These are phyloP conservation scores for Ceyx melanurus DNA, from an alignment of 2,113 vertebrate species.

Conservation along the genomic window DNA sequence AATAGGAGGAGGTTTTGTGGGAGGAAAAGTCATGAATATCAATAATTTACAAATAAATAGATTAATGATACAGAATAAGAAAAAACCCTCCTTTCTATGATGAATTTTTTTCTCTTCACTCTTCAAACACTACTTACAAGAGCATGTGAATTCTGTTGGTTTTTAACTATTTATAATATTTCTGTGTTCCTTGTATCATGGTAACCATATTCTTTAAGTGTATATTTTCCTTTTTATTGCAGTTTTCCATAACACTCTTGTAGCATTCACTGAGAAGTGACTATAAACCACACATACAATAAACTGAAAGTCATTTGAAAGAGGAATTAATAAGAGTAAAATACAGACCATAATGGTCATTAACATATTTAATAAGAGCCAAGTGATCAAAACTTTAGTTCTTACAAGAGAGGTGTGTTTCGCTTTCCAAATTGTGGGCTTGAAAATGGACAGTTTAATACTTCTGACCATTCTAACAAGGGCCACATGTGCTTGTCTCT, in stretches of 20 bases:
- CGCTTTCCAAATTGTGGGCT: background rate
- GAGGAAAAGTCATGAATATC: background rate
- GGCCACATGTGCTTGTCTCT: fast-evolving
- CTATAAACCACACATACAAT: background rate
- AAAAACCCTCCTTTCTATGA: background rate
- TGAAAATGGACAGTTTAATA: background rate
- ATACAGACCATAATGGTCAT: background rate
- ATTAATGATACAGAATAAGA: background rate
- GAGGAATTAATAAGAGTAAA: background rate
- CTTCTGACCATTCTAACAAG: background rate
- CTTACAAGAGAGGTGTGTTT: background rate
- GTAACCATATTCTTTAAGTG: background rate
- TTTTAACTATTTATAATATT: background rate
- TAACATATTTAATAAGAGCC: background rate
- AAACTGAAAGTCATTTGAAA: background rate
- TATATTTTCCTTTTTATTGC: background rate
- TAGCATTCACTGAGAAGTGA: background rate
- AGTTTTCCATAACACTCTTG: background rate
- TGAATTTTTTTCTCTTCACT: background rate
- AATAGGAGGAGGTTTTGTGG: background rate
- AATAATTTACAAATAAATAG: background rate
- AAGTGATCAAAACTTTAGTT: background rate
- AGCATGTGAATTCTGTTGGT: background rate
- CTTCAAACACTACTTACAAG: background rate
- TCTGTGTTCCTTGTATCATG: background rate